Percentiles rank a stretch among this genome's conserved stretches.
These are phyloP conservation scores for Heliconius hewitsoni DNA, from an alignment of 1,140 invertebrate genomes.

Conservation along the genomic window DNA sequence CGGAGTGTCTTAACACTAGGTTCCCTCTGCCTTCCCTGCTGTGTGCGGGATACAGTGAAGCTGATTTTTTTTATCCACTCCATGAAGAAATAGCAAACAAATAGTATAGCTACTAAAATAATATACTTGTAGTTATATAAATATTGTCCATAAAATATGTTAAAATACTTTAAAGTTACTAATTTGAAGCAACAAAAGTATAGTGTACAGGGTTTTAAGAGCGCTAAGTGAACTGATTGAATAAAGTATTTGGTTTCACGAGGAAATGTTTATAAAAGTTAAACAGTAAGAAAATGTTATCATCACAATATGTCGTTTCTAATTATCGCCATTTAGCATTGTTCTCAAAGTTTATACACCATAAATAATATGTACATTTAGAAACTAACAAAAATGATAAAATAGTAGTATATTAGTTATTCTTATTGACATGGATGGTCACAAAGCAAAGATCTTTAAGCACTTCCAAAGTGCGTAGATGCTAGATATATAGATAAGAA, in stretches of 20 bases:
- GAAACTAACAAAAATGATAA: too few species aligned
- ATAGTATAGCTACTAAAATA: neutral
- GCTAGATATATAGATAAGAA: too few species aligned
- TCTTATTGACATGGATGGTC: too few species aligned
- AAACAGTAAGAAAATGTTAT: neutral
- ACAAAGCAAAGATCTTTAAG: too few species aligned
- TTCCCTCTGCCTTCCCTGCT: too few species aligned
- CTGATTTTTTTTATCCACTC: too few species aligned
- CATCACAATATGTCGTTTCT: neutral
- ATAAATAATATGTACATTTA: too few species aligned
- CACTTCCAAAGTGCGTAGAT: too few species aligned
- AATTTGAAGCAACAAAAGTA: neutral
- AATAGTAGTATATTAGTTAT: too few species aligned
- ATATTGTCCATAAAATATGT: neutral
- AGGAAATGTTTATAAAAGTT: neutral
- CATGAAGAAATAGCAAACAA: neutral
- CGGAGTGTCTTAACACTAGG: too few species aligned
- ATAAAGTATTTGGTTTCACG: neutral
- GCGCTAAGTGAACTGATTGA: neutral
- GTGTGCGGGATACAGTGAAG: too few species aligned
- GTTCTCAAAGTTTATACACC: neutral
- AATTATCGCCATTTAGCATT: neutral
- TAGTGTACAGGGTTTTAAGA: neutral
- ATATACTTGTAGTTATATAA: neutral
- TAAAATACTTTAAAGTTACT: neutral